A percentile compares a stretch with the other conserved stretches of the same genome.
Evolutionary conservation across 1,140 invertebrate species (phyloP).

Genomic region (Pseudomyrmex sp.): DNA sequence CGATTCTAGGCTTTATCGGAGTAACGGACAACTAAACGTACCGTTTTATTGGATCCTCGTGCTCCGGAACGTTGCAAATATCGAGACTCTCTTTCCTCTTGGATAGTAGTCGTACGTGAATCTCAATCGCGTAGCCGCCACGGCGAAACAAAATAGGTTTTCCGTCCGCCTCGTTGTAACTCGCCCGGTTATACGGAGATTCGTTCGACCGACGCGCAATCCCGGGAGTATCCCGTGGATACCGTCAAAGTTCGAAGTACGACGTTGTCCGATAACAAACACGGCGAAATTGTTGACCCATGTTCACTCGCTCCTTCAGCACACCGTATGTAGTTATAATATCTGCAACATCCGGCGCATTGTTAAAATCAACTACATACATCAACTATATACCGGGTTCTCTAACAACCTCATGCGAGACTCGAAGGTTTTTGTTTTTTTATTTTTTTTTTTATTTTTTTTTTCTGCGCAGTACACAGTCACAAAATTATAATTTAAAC

Average conservation of each 20-base stretch:
- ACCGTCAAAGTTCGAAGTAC: constrained; percentile 31
- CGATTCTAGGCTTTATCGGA: constrained; percentile 63
- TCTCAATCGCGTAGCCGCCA: constrained; percentile 39
- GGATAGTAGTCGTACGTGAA: constrained; percentile 49
- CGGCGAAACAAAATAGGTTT: constrained; percentile 54
- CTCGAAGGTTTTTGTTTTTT: not conserved
- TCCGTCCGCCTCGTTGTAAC: constrained; percentile 43
- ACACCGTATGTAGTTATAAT: constrained; percentile 35
- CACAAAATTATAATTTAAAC: no score
- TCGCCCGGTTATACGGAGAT: constrained; percentile 32
- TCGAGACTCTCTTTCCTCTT: not conserved
- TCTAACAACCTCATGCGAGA: not conserved
- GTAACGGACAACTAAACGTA: constrained; percentile 70
- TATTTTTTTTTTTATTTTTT: constrained; percentile 28
- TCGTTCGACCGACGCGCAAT: constrained; percentile 48
- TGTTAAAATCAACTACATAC: not conserved
- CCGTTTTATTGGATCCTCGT: constrained; percentile 66
- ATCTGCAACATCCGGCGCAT: constrained; percentile 23
- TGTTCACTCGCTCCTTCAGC: constrained; percentile 31
- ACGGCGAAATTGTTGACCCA: constrained; percentile 26
- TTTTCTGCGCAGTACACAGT: not conserved
- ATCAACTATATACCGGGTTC: no score
- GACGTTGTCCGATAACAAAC: constrained; percentile 33
- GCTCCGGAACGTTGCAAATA: constrained; percentile 41
- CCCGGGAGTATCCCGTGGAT: constrained; percentile 33